Evolutionary conservation across 2,888 invertebrate genomes (phyloP).

Genomic region (Eupithecia subfuscata): DNA sequence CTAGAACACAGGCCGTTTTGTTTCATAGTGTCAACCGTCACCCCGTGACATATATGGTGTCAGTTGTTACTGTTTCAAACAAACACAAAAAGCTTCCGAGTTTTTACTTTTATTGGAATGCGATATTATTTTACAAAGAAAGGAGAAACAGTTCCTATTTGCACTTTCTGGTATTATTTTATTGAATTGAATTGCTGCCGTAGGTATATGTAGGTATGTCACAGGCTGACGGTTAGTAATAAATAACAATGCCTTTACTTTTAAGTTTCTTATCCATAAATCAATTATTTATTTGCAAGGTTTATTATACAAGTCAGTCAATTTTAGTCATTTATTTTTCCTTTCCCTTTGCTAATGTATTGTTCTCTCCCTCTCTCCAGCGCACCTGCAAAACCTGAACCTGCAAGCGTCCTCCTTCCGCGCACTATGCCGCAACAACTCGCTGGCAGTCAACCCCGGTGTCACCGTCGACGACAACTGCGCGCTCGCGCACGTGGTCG

Average conservation of each 20-base stretch:
- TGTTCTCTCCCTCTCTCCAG: conserved; percentile 50
- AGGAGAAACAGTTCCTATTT: neutral
- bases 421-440: conserved; percentile 85
- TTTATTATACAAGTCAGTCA: too few relatives aligned
- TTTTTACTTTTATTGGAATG: conserved; percentile 13
- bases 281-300: too few relatives aligned
- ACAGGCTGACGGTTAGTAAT: too few relatives aligned
- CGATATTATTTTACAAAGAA: neutral
- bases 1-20: too few relatives aligned
- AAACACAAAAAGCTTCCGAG: conserved; percentile 48
- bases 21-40: too few relatives aligned
- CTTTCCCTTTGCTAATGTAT: neutral
- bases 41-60: too few relatives aligned
- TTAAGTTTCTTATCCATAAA: too few relatives aligned
- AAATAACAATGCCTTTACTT: too few relatives aligned
- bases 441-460: conserved; percentile 76
- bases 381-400: conserved; percentile 57
- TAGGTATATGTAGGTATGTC: too few relatives aligned
- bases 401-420: conserved; percentile 71
- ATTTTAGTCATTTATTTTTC: neutral
- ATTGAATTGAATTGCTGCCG: too few relatives aligned
- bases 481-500: conserved; percentile 83
- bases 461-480: conserved; percentile 81
- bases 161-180: neutral
- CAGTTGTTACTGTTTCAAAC: neutral